Percentiles rank a stretch among this genome's conserved stretches.
Evolutionary conservation across 1,140 invertebrate genomes (phyloP).

Genomic region (Hestina assimilis): DNA sequence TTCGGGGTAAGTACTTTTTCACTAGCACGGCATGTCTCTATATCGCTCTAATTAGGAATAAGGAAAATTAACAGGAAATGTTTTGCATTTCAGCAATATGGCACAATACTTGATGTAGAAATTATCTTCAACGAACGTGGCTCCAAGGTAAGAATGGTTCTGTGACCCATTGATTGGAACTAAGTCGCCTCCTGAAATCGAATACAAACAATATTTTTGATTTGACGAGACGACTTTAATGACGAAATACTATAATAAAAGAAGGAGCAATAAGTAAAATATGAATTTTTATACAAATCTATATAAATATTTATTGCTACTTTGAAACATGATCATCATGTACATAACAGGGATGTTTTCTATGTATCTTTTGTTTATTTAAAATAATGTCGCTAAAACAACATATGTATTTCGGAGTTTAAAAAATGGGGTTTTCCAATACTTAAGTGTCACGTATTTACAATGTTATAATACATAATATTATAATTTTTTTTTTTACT

Average conservation of each 20-base stretch:
- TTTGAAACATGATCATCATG: too few relatives aligned
- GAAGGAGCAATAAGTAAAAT: slow-evolving; percentile 29
- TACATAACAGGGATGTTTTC: slow-evolving; percentile 26
- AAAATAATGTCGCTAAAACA: neutral
- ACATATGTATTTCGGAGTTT: too few relatives aligned
- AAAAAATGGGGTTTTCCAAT: too few relatives aligned
- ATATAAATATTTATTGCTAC: slow-evolving; percentile 28
- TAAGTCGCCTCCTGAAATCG: slow-evolving; percentile 59
- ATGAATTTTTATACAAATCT: neutral
- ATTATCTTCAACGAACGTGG: slow-evolving; percentile 99
- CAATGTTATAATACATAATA: too few relatives aligned
- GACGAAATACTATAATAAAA: slow-evolving; percentile 9
- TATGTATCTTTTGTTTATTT: neutral
- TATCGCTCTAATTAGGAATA: slow-evolving; percentile 34
- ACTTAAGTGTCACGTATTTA: too few relatives aligned
- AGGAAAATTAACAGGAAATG: slow-evolving; percentile 42
- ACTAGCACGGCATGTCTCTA: slow-evolving; percentile 47
- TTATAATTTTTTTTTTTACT: too few relatives aligned
- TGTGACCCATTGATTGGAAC: slow-evolving; percentile 20
- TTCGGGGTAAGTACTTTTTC: slow-evolving; percentile 91
- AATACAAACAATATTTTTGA: too few relatives aligned
- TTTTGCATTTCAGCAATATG: slow-evolving; percentile 94
- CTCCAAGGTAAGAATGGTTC: slow-evolving; percentile 93
- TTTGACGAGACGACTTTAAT: slow-evolving; percentile 55
- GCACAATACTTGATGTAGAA: slow-evolving; percentile 98